Evolutionary conservation across 2,797 vertebrate genomes (phyloP), one percentile per base, ranked within the genome.

Genomic region (Enteromius fasciolatus): DNA sequence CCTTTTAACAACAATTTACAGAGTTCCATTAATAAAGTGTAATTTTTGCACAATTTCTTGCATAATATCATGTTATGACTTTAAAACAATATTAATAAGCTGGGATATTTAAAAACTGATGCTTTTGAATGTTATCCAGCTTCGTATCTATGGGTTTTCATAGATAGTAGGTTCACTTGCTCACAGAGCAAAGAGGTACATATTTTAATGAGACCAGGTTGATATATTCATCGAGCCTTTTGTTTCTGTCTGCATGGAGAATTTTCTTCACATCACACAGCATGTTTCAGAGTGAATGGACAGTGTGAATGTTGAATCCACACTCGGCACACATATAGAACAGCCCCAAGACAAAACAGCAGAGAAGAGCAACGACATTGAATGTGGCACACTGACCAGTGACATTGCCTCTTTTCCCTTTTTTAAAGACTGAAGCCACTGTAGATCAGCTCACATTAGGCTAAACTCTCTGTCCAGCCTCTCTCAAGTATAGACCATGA

Each of bases 371-470:
- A 44, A 76, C 0, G 52, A 39, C 31, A 39, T 25, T 75, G 77
- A 81, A 23, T 18, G 28, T 41, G 54, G 44, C 18, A 73, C 69
- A 74, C 46, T 70, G 67, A 70, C 66, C 66, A 70, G 28, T 57
- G 31, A 36, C 44, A 66, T 52, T 67, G 31, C 8, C 41, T 48
- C 41, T 46, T 67, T 57, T n/a, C 14, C 15, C 80, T 76, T 76
- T 28, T 78, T 70, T 75, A 12, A 57, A 66, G 28, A 41, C 23
- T 75, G 31, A 67, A 52, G 70, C 46, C 23, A 67, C 48, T 15
- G 70, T 67, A 67, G 46, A 67, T 75, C 59, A 39, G 33, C 72
- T 54, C 33, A 75, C 23, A 67, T 82, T 75, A 82, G 33, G 7
- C 36, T 67, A 54, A 82, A 44, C 48, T 74, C 36, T 76, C 61